Conservation (phyloP, 2,797 vertebrate genomes). For the Sebastes steindachneri region DNA sequence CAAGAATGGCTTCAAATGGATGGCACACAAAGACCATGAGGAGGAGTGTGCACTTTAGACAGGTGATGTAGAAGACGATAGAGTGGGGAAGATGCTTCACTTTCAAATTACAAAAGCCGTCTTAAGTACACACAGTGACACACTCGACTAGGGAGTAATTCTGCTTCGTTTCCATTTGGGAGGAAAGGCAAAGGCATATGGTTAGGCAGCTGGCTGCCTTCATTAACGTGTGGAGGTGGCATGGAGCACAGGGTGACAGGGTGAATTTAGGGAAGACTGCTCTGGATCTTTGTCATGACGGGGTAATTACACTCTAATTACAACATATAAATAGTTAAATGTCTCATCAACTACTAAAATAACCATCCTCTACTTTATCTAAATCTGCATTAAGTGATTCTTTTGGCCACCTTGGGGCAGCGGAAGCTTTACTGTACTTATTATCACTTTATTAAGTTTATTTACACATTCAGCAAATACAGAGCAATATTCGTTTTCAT, state of each 20-base stretch:
- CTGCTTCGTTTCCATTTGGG: conserved; percentile 27
- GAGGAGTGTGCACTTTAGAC: conserved; percentile 36
- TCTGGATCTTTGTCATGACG: conserved; percentile 31
- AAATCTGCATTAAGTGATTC: neutral
- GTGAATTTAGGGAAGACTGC: conserved; percentile 20
- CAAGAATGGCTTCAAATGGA: conserved; percentile 12
- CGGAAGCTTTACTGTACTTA: neutral
- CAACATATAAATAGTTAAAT: conserved; percentile 4
- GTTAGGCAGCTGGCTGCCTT: conserved; percentile 55
- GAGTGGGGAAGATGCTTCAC: conserved; percentile 24
- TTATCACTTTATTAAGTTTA: neutral
- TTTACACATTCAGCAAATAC: neutral
- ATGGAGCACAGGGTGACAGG: conserved; percentile 24
- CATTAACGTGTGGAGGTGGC: conserved; percentile 34
- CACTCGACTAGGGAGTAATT: conserved; percentile 29
- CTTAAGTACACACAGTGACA: conserved; percentile 13
- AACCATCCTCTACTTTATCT: neutral
- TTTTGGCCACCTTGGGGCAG: neutral
- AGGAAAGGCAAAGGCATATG: conserved; percentile 39
- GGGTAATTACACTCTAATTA: conserved; percentile 22
- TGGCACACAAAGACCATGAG: neutral
- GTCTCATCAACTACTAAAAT: neutral
- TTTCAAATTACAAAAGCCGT: conserved; percentile 33
- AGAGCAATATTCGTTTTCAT: neutral
- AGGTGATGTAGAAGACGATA: conserved; percentile 16